phyloP scores from a whole-genome alignment of 2,888 invertebrate genomes.

The Proisotoma minuta region DNA sequence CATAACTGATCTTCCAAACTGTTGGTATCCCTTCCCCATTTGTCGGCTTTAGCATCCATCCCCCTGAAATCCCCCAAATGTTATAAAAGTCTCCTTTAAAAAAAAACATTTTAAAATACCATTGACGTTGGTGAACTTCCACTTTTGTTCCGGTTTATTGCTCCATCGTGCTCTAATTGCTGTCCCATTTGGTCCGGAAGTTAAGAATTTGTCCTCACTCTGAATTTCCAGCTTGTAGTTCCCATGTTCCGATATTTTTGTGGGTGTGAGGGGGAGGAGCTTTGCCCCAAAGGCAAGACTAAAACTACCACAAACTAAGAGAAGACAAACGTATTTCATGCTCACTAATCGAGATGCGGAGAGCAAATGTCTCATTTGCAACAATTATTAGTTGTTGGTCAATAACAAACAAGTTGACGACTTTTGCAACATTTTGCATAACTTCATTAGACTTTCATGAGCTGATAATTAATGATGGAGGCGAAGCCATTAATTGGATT shows the following conservation, averaged over 20 bases:
- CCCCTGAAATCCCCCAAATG: slow-evolving; percentile 9
- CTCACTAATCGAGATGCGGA: too few relatives aligned
- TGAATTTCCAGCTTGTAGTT: slow-evolving; percentile 26
- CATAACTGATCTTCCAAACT: slow-evolving; percentile 25
- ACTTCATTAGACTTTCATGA: too few relatives aligned
- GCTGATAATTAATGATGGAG: too few relatives aligned
- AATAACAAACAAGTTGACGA: too few relatives aligned
- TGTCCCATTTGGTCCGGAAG: neutral
- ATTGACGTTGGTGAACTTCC: neutral
- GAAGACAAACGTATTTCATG: too few relatives aligned
- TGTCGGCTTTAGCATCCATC: slow-evolving; percentile 14
- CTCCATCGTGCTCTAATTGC: neutral
- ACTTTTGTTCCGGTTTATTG: slow-evolving; percentile 11
- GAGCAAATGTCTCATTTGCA: too few relatives aligned
- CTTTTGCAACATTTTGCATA: too few relatives aligned
- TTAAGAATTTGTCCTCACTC: slow-evolving; percentile 21
- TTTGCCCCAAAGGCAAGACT: too few relatives aligned
- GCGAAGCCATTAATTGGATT: too few relatives aligned
- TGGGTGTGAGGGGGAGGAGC: too few relatives aligned
- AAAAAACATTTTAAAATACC: slow-evolving; percentile 4
- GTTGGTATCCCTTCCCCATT: slow-evolving; percentile 9
- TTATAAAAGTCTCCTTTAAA: slow-evolving; percentile 8
- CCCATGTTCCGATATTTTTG: slow-evolving; percentile 24
- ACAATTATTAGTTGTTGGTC: too few relatives aligned
- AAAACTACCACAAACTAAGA: too few relatives aligned